phyloP scores from a whole-genome alignment of 2,113 vertebrate genomes.

The Myotis brandtii region DNA sequence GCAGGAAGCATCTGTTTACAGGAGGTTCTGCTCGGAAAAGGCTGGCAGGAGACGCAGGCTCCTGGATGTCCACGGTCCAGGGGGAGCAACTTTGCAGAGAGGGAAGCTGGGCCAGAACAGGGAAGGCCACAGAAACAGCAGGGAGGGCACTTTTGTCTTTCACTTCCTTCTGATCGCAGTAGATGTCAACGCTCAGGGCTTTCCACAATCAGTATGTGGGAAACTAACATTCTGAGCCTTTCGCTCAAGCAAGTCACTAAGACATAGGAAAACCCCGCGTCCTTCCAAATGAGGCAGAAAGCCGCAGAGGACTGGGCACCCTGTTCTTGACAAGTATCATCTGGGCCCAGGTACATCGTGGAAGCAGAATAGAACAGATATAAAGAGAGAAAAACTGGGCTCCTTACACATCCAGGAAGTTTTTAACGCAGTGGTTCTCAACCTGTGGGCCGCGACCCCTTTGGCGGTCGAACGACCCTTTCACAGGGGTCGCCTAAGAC shows the following conservation, averaged over 20 bases:
- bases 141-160: not conserved
- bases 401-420: not conserved
- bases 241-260: not conserved
- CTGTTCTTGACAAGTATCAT: not conserved
- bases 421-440: no score
- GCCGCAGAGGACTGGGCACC: not conserved
- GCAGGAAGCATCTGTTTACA: not conserved
- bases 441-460: no score
- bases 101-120: not conserved
- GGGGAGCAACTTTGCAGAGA: not conserved
- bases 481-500: no score
- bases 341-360: no score
- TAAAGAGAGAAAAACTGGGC: not conserved
- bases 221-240: not conserved
- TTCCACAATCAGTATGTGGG: rapidly evolving
- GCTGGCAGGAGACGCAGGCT: not conserved
- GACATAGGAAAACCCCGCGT: not conserved
- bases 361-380: not conserved
- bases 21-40: not conserved
- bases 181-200: not conserved
- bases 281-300: not conserved
- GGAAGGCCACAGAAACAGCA: not conserved
- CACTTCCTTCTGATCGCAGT: not conserved
- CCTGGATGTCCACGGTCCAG: not conserved
- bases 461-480: no score